Evolutionary conservation across 1,140 invertebrate genomes (phyloP), one percentile per base, ranked within the genome.

Genomic region (Hylaeus volcanicus): DNA sequence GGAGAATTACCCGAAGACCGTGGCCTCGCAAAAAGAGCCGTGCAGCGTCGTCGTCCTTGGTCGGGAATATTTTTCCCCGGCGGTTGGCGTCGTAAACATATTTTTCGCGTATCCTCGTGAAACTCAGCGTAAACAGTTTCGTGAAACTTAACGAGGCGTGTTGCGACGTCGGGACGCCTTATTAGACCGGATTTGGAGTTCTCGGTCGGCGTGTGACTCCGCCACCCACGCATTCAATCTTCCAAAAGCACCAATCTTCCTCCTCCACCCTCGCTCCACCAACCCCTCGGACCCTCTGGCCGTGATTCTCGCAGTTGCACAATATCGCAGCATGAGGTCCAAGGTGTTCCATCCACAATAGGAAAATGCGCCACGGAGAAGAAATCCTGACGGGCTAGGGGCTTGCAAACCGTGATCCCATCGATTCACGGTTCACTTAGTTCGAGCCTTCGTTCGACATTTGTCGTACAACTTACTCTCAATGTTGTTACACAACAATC

Each of bases 351-450:
- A 69, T 72, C 81, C 76, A 92, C 89, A 91, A 93, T 88, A 11
- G 73, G 74, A 69, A 85, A 81, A 85, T 72, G 72, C 76, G n/a
- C 75, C 79, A 86, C 85, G 82, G 85, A 88, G 87, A 89, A 83
- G 69, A 75, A 83, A 82, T 86, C 72, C 72, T 58, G 55, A 78
- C 64, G 45, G 69, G 74, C 26, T 56, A 26, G 26, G 26, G n/a
- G 58, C 64, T 69, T 74, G 71, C 66, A 43, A 69, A 58, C 76
- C 51, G 72, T 84, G 81, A 88, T 88, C 88, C 82, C 88, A 87
- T 92, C 90, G 89, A 91, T 92, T 93, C 83, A 92, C 90, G 92
- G 90, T 91, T 92, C 92, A 92, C 91, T 93, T 93, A 92, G 88
- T 92, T 90, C 89, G 89, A 93, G 90, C 90, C 91, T 87, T 83